Evolutionary conservation across 2,797 vertebrate genomes (phyloP).

Genomic region (Artibeus lituratus): DNA sequence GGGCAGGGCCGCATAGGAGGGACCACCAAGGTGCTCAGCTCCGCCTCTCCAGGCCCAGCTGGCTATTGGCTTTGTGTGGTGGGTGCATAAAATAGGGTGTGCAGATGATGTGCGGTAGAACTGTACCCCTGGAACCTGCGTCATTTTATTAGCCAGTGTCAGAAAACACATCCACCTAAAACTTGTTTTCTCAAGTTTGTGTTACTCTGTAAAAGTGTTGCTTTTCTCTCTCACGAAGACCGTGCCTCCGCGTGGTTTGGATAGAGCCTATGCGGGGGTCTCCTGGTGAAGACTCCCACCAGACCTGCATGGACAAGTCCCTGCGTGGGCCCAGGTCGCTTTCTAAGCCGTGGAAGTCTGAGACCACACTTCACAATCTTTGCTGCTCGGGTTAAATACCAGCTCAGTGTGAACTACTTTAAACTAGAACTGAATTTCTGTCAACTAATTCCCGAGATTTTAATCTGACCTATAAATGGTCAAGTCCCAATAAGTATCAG

Average conservation of each 20-base stretch:
- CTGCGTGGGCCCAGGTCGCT: neutral
- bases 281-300: neutral
- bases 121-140: neutral
- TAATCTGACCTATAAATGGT: conserved; percentile 15
- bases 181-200: neutral
- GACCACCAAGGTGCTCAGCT: accelerated
- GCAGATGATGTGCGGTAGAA: neutral
- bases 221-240: neutral
- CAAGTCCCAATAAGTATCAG: conserved; percentile 55
- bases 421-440: conserved; percentile 56
- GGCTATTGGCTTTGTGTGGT: no score
- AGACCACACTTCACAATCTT: neutral
- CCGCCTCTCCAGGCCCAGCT: no score
- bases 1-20: no score
- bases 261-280: neutral
- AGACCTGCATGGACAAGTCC: neutral
- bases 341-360: neutral
- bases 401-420: conserved; percentile 10
- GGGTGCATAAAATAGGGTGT: no score
- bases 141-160: neutral
- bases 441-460: conserved; percentile 43
- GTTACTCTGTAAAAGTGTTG: neutral
- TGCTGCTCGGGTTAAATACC: neutral
- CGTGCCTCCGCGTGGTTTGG: accelerated
- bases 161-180: neutral